Base-by-base conservation (phyloP, 2,888 invertebrate genomes). In the Hirtodrosophila alboralis region DNA sequence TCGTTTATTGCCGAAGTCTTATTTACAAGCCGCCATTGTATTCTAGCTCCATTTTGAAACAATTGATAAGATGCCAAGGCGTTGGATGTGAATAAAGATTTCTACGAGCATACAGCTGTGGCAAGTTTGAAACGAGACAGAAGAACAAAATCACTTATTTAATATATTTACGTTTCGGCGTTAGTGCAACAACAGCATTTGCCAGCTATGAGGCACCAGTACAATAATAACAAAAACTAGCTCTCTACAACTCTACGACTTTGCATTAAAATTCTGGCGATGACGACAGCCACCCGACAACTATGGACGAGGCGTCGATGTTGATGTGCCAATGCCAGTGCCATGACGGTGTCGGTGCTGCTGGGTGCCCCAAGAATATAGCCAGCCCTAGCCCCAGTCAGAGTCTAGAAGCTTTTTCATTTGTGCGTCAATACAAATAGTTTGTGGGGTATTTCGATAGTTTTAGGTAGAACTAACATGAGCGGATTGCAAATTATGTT, bases 261-360 rank as follows among this genome's bases (percentile, higher is more conserved):
- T 64, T 68, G 72, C 78, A 81, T 81, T 71, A 57, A 69, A 85
- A 78, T 70, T 83, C 66, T 48, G 53, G 45, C 80, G 83, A 78
- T 85, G 80, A 85, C 77, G 77, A 80, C 84, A 78, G 70, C 57
- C 47, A 62, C 31, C 57, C 72, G 43, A 58, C 52, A 52, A 38
- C 53, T 45, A 38, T 54, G 49, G 8, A 3, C 41, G 23, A 27
- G 30, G 31, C 33, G 38, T 34, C 44, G 36, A 37, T 38, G 48
- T 34, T 28, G 61, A 34, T 57, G 59, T 64, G n/a, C n/a, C 34
- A 49, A 40, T 5, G 18, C 18, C 5, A 5, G 18, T 18, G 18
- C 1, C 4, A 4, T 71, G 53, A 49, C 14, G 47, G 1, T 54
- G 28, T 18, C 28, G 54, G 23, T 40, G 23, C 36, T 38, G 40